Base-by-base conservation (phyloP, 2,797 vertebrate genomes). In the Cacajao melanocephalus region DNA sequence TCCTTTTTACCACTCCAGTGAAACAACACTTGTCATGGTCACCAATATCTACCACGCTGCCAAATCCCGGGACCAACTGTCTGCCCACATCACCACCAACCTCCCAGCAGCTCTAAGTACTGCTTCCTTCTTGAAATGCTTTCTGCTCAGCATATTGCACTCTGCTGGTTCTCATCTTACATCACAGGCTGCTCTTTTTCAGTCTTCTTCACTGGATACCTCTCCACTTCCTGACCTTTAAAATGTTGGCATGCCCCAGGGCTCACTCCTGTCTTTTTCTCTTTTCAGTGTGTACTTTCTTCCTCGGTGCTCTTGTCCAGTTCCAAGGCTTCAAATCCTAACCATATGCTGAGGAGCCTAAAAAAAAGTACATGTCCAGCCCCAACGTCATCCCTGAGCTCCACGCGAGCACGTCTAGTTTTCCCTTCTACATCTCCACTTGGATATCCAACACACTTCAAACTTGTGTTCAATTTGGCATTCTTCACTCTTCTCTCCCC, bases 1-100 rank as follows among this genome's bases (percentile, higher is more conserved):
- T 67, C 48, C 78, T 72, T 33, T 88, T 58, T 6, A 10, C 22
- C 30, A 39, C 7, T 14, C 14, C 28, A 76, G 8, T 81, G 84
- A 88, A 72, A 93, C 9, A 57, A 57, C 39, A 33, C 72, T 46
- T 87, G 81, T 64, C 92, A 88, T 58, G 67, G 89, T 81, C 89
- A 81, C 46, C 20, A 28, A 4, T 33, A 46, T 20, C 19, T 24
- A 76, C 9, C 8, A 12, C 24, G 13, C 0, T 5, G 57, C 44
- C 48, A 78, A 80, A 14, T 33, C 46, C 46, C 15, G 52, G 28
- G 70, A 58, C 6, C 58, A 80, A 39, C 0, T 36, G 73, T 52
- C 80, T 24, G 33, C 28, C 26, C 50, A 55, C 36, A 36, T 28
- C 17, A 41, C 5, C 14, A 24, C 19, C 52, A 55, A 24, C 11